A percentile compares a stretch with the other conserved stretches of the same genome.
Conservation (phyloP, 2,888 invertebrate genomes). For the Lutraria lutraria region DNA sequence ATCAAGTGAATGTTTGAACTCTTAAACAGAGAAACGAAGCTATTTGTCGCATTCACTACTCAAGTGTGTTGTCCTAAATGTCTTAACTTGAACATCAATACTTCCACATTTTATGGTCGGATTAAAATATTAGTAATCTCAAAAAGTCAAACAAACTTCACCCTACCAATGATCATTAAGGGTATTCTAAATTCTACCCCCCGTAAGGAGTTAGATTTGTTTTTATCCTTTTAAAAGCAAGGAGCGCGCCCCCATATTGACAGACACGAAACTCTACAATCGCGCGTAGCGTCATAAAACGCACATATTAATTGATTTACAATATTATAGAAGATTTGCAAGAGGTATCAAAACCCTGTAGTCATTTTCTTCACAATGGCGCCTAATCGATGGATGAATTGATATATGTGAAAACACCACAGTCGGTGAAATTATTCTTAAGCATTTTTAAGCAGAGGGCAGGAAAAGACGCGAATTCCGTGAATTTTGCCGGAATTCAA, state of each 20-base stretch:
- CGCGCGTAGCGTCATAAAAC: conserved; percentile 34
- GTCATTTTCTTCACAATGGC: conserved; percentile 33
- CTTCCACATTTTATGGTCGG: conserved; percentile 23
- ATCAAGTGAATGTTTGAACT: not conserved
- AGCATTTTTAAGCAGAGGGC: conserved; percentile 23
- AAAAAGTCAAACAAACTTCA: conserved; percentile 35
- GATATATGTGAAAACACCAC: conserved; percentile 61
- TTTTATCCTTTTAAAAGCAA: conserved; percentile 32
- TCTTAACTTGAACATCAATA: conserved; percentile 38
- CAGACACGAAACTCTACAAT: conserved; percentile 12
- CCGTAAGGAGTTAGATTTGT: not conserved
- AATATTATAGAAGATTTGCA: conserved; percentile 35
- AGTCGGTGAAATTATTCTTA: conserved; percentile 29
- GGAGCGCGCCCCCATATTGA: conserved; percentile 29
- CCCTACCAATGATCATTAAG: not conserved
- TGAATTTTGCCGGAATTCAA: conserved; percentile 42
- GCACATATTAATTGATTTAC: conserved; percentile 69
- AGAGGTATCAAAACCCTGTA: not conserved
- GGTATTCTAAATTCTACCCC: conserved; percentile 41
- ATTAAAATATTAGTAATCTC: conserved; percentile 33
- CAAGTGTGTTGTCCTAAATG: not conserved
- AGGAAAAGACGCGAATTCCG: conserved; percentile 33
- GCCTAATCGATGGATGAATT: conserved; percentile 61
- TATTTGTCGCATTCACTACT: not conserved
- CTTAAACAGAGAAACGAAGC: not conserved